Percentiles rank a stretch among this genome's conserved stretches.
Conservation (phyloP, 92 coral and sea anemone genomes). For the Diadumene lineata region DNA sequence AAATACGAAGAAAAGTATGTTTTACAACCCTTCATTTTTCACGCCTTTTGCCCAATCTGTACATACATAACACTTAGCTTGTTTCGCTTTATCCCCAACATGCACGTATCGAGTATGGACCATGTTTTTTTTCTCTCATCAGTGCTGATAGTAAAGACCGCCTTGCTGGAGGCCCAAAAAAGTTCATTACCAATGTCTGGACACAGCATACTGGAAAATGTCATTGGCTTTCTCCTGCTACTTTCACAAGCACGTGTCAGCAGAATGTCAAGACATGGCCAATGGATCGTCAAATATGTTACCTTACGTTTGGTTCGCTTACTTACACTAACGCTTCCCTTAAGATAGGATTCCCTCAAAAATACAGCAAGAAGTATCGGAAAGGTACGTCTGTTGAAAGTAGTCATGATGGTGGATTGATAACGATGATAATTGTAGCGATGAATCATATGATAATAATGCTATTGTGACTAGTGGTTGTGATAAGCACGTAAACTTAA, state of each 20-base stretch:
- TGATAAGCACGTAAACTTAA: neutral
- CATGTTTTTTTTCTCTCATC: conserved; percentile 12
- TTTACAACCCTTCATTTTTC: no score
- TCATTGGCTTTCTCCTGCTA: conserved; percentile 59
- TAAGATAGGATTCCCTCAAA: no score
- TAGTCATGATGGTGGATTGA: neutral
- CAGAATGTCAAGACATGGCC: conserved; percentile 56
- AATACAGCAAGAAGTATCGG: neutral
- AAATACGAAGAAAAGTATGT: no score
- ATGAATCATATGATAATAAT: neutral
- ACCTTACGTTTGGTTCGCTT: conserved; percentile 53
- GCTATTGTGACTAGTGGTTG: neutral
- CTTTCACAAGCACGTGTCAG: conserved; percentile 53
- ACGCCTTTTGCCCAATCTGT: no score
- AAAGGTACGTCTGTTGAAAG: neutral
- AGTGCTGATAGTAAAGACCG: conserved; percentile 52
- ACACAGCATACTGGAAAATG: conserved; percentile 32
- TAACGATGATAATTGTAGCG: neutral
- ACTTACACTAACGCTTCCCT: conserved; percentile 20
- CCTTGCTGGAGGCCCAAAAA: conserved; percentile 43
- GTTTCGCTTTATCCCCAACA: no score
- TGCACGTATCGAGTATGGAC: no score
- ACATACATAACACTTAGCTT: no score
- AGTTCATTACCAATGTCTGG: conserved; percentile 40
- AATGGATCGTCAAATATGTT: conserved; percentile 52